These are phyloP conservation scores for Labeo rohita DNA, from an alignment of 2,113 vertebrate species.

Conservation along the genomic window DNA sequence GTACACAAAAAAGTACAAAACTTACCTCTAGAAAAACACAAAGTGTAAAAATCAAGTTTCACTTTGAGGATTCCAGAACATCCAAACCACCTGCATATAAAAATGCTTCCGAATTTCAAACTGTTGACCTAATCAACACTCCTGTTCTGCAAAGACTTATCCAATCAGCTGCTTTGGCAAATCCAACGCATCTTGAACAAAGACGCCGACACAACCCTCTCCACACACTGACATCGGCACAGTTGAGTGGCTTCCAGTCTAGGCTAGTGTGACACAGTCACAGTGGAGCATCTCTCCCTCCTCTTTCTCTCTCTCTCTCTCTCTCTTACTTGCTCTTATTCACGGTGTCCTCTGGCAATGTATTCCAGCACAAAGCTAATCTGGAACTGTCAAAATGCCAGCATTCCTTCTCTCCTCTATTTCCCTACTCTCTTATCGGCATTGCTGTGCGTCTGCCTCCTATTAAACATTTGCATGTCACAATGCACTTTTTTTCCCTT, in stretches of 20 bases:
- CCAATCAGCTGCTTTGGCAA: not conserved
- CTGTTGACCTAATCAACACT: not conserved
- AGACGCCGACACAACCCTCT: slow-evolving; percentile 5
- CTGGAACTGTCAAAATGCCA: slow-evolving; percentile 62
- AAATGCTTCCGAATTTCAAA: slow-evolving; percentile 19
- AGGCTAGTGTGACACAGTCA: slow-evolving; percentile 56
- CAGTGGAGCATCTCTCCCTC: slow-evolving; percentile 56
- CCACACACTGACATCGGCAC: slow-evolving; percentile 40
- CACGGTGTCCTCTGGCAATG: slow-evolving; percentile 57
- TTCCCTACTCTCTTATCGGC: slow-evolving; percentile 17
- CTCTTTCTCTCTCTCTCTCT: slow-evolving; percentile 15
- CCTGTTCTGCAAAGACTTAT: not conserved
- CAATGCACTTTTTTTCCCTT: not conserved
- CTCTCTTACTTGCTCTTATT: slow-evolving; percentile 28
- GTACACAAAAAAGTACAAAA: not conserved
- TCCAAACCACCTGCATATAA: slow-evolving; percentile 2
- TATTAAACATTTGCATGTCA: slow-evolving; percentile 2
- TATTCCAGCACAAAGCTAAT: slow-evolving; percentile 64
- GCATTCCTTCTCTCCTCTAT: slow-evolving; percentile 18
- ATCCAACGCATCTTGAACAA: slow-evolving; percentile 10
- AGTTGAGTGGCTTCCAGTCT: slow-evolving; percentile 43
- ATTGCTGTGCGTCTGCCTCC: not conserved
- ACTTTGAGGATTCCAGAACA: not conserved
- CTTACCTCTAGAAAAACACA: slow-evolving; percentile 26
- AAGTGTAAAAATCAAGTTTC: slow-evolving; percentile 13